Evolutionary conservation across 2,888 invertebrate genomes (phyloP).

Genomic region (Terebella lapidaria): DNA sequence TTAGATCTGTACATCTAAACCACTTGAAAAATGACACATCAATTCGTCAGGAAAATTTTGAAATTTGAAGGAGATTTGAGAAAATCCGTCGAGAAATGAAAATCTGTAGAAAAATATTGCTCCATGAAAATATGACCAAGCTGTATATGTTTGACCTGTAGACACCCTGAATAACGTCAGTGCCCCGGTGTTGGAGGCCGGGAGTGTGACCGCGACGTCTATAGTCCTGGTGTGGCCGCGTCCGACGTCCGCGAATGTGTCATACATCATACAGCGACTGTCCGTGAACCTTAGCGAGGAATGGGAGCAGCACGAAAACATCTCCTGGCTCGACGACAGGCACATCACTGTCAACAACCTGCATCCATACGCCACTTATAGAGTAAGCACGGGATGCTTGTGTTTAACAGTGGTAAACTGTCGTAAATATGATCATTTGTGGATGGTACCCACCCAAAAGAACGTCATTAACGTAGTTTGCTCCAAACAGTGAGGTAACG

Average conservation of each 20-base stretch:
- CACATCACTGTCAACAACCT: slow-evolving; percentile 65
- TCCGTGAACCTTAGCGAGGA: slow-evolving; percentile 60
- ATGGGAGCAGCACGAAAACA: slow-evolving; percentile 71
- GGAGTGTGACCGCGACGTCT: slow-evolving; percentile 67
- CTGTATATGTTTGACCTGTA: too few species aligned
- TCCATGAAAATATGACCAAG: too few species aligned
- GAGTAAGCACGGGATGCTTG: slow-evolving; percentile 59
- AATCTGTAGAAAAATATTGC: too few species aligned
- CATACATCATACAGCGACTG: slow-evolving; percentile 69
- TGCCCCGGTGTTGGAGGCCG: slow-evolving; percentile 73
- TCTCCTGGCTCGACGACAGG: slow-evolving; percentile 19
- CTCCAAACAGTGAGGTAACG: too few species aligned
- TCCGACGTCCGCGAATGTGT: slow-evolving; percentile 50
- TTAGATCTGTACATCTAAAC: too few species aligned
- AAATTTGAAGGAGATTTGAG: too few species aligned
- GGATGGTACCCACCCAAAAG: too few species aligned
- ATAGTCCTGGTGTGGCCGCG: slow-evolving; percentile 74
- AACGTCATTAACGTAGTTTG: too few species aligned
- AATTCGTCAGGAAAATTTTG: too few species aligned
- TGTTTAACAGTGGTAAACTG: too few species aligned
- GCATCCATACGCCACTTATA: slow-evolving; percentile 82
- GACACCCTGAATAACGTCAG: slow-evolving; percentile 69
- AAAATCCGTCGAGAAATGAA: too few species aligned
- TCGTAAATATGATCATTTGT: too few species aligned
- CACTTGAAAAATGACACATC: background rate